phyloP scores from a whole-genome alignment of 1,140 invertebrate genomes.

The Caenorhabditis latens region DNA sequence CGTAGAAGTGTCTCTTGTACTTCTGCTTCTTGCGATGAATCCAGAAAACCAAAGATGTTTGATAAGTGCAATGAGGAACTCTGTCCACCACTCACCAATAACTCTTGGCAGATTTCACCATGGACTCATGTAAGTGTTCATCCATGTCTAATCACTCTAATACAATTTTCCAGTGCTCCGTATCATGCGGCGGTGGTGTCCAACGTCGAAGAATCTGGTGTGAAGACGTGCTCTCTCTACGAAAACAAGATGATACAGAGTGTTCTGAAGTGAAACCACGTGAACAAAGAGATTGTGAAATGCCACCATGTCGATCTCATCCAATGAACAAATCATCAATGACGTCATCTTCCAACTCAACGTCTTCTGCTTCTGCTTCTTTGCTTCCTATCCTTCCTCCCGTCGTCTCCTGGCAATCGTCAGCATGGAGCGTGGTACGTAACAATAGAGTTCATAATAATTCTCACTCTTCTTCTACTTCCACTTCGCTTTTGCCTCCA shows the following conservation, averaged over 20 bases:
- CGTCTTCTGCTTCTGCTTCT: slow-evolving; percentile 51
- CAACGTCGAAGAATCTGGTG: slow-evolving; percentile 75
- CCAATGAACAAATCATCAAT: slow-evolving; percentile 35
- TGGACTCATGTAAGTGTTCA: slow-evolving; percentile 67
- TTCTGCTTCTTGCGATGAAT: slow-evolving; percentile 61
- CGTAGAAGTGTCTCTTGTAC: slow-evolving; percentile 55
- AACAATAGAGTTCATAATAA: slow-evolving; percentile 29
- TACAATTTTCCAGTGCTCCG: slow-evolving; percentile 72
- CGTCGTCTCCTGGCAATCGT: slow-evolving; percentile 59
- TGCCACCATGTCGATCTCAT: slow-evolving; percentile 60
- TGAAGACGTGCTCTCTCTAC: slow-evolving; percentile 65
- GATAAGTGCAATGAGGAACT: slow-evolving; percentile 72
- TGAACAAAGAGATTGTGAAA: slow-evolving; percentile 61
- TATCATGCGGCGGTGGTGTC: slow-evolving; percentile 72
- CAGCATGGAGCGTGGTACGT: slow-evolving; percentile 64
- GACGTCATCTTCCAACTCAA: slow-evolving; percentile 9
- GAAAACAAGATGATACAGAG: slow-evolving; percentile 67
- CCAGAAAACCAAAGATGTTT: slow-evolving; percentile 66
- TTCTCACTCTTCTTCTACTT: neutral
- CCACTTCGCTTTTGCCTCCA: slow-evolving; percentile 29
- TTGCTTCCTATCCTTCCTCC: slow-evolving; percentile 51
- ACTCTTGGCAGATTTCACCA: slow-evolving; percentile 73
- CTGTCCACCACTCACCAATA: slow-evolving; percentile 66
- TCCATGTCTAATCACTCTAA: neutral
- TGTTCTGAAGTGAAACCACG: slow-evolving; percentile 67